Evolutionary conservation across 1,140 invertebrate genomes (phyloP).

Genomic region (Metaphire vulgaris): DNA sequence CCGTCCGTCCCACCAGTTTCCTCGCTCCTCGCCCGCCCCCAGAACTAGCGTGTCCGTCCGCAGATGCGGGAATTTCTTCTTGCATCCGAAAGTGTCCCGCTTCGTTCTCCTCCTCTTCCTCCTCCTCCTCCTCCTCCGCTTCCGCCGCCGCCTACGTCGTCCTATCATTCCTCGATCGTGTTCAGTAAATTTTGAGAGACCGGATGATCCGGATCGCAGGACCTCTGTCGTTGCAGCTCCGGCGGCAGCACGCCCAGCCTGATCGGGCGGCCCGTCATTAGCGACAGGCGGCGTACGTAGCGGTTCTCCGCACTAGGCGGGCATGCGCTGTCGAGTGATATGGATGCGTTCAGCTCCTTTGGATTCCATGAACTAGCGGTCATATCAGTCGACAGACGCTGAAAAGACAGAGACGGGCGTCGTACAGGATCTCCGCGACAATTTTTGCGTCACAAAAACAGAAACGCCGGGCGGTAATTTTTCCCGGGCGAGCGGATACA

Average conservation of each 20-base stretch:
- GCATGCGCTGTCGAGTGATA: conserved; percentile 4
- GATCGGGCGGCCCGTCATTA: conserved; percentile 20
- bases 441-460: no score
- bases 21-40: no score
- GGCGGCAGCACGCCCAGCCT: conserved; percentile 4
- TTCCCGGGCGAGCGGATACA: no score
- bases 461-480: no score
- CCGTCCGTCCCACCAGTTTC: no score
- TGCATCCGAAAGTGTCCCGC: no score
- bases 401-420: conserved; percentile 10
- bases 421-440: no score
- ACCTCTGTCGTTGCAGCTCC: background rate
- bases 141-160: no score
- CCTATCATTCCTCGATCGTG: conserved; percentile 9
- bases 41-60: no score
- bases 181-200: background rate
- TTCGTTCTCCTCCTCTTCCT: no score
- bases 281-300: conserved; percentile 12
- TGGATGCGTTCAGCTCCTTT: conserved; percentile 5
- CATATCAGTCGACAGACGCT: conserved; percentile 21
- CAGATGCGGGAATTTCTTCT: no score
- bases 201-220: conserved; percentile 13
- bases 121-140: no score
- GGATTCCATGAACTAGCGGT: conserved; percentile 23
- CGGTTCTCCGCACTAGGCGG: conserved; percentile 15